Evolutionary conservation across 2,888 invertebrate genomes (phyloP), one percentile per base, ranked within the genome.

Genomic region (Halictus quadricinctus): DNA sequence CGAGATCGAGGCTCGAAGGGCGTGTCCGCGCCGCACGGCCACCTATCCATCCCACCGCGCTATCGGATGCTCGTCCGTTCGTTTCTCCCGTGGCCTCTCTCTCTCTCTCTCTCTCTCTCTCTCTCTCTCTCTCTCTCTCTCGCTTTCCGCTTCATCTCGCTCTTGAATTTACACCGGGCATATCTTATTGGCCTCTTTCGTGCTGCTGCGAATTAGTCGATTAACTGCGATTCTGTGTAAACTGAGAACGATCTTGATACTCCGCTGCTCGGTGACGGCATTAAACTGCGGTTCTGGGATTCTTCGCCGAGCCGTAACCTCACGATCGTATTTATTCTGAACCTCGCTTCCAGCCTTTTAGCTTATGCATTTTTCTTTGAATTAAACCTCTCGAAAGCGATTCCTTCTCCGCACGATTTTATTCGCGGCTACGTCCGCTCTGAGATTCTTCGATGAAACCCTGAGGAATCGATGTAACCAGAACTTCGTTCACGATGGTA

Each of bases 1-100:
- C 90, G 91, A 91, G 92, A 92, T 93, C 91, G 91, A 92, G 89
- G 90, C 91, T 92, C 88, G 88, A 89, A 92, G 90, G 91, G 92
- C 92, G 92, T 91, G 90, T 83, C 89, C 88, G 76, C 83, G 81
- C 84, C 80, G 72, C 86, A 88, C 91, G 85, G 89, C 91, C 89
- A 89, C 89, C 90, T 90, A 91, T 90, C 89, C 90, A 86, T 91
- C 90, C 88, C 82, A 82, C 70, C 12, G 41, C 29, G 90, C 88
- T 91, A 92, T 92, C 90, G 88, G 87, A 85, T 82, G 83, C 82
- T 81, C 83, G 79, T 87, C 83, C 89, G 86, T 77, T 85, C 69
- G 80, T 83, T 81, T 83, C 86, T 81, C 76, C 41, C 81, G 41
- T 73, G 60, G 54, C 58, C 46, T 69, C 13, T 7, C 29, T 60